A percentile compares a stretch with the other conserved stretches of the same genome.
Evolutionary conservation across 1,140 invertebrate genomes (phyloP).

Genomic region (Lasioglossum albipes): DNA sequence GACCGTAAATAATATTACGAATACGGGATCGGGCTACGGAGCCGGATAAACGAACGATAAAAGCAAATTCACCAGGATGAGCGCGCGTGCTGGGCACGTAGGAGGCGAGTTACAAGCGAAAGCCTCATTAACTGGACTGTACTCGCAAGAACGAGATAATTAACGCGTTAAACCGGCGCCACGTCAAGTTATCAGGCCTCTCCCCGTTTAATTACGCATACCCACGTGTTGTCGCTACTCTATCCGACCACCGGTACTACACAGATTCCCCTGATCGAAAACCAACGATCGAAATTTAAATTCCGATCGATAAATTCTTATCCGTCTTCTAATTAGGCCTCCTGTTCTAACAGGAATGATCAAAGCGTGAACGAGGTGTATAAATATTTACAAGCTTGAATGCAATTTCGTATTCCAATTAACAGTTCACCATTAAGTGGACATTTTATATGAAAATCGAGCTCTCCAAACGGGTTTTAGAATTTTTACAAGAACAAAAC

Average conservation of each 20-base stretch:
- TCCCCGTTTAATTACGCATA: slow-evolving; percentile 70
- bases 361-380: too few species aligned
- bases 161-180: slow-evolving; percentile 70
- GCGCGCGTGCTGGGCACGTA: slow-evolving; percentile 57
- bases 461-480: too few species aligned
- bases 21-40: background rate
- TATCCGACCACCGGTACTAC: slow-evolving; percentile 60
- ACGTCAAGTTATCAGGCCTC: slow-evolving; percentile 70
- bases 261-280: slow-evolving; percentile 24
- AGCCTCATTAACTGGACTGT: slow-evolving; percentile 59
- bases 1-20: slow-evolving; percentile 28
- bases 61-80: slow-evolving; percentile 39
- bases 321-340: background rate
- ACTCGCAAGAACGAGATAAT: slow-evolving; percentile 70
- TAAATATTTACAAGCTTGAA: too few species aligned
- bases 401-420: too few species aligned
- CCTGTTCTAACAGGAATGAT: background rate
- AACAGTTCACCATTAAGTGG: too few species aligned
- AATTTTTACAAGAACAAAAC: too few species aligned
- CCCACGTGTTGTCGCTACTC: slow-evolving; percentile 67
- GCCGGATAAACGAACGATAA: slow-evolving; percentile 46
- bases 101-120: slow-evolving; percentile 64
- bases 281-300: background rate
- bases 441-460: too few species aligned
- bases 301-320: background rate